phyloP scores from a whole-genome alignment of 2,797 vertebrate species.

The Garrulus glandarius region DNA sequence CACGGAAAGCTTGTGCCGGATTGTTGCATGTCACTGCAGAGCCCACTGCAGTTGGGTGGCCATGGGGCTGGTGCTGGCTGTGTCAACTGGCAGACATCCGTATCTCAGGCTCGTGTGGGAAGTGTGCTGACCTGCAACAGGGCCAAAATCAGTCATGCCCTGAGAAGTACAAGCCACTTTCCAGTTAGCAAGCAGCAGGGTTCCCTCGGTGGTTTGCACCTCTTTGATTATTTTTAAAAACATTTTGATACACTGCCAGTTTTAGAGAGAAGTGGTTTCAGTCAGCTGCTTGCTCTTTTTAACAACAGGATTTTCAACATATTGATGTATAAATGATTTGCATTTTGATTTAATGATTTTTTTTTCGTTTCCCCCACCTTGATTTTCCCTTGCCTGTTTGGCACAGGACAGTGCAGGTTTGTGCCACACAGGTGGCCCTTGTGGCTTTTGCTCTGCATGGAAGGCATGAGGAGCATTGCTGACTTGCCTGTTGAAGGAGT shows the following conservation, averaged over 20 bases:
- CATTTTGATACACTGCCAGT: not conserved
- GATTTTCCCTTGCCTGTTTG: not conserved
- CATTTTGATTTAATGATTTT: not conserved
- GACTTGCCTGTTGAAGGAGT: not conserved
- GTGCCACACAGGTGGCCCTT: not conserved
- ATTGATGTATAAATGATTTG: not conserved
- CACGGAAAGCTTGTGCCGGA: fast-evolving
- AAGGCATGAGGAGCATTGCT: not conserved
- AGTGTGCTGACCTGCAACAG: not conserved
- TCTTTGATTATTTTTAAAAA: slow-evolving; percentile 24
- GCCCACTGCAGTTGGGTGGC: fast-evolving
- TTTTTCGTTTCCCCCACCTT: fast-evolving
- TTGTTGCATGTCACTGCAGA: fast-evolving
- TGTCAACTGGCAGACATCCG: not conserved
- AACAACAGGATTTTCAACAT: not conserved
- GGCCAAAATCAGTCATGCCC: not conserved
- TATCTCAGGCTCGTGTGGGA: fast-evolving
- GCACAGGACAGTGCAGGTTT: not conserved
- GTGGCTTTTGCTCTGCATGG: not conserved
- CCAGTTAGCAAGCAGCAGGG: not conserved
- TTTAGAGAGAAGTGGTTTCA: slow-evolving; percentile 28
- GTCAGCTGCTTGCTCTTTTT: not conserved
- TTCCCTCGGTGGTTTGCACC: slow-evolving; percentile 1
- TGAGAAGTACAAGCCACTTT: not conserved
- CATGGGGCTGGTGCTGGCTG: fast-evolving